phyloP scores from a whole-genome alignment of 2,888 invertebrate genomes.

The Argyresthia goedartella region DNA sequence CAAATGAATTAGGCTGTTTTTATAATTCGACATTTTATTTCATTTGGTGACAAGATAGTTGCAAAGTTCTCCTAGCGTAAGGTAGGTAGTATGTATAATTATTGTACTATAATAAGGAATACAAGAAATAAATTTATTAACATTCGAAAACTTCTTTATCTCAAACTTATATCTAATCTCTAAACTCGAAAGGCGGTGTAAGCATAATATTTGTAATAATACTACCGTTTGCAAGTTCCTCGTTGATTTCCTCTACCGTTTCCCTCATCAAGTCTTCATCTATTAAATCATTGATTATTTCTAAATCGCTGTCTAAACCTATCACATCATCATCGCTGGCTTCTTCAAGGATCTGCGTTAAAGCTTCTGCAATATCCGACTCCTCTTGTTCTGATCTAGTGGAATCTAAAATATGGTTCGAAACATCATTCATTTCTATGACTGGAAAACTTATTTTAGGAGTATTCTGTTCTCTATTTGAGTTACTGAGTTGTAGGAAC shows the following conservation, averaged over 20 bases:
- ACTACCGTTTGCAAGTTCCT: constrained; percentile 21
- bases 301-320: constrained; percentile 11
- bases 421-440: background rate
- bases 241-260: constrained; percentile 41
- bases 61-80: background rate
- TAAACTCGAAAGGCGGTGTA: constrained; percentile 42
- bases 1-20: background rate
- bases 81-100: background rate
- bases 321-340: constrained; percentile 10
- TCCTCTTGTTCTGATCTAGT: background rate
- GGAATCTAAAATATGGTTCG: background rate
- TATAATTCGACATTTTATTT: no score
- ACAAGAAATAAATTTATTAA: constrained; percentile 1
- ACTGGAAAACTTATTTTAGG: background rate
- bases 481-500: no score
- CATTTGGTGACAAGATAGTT: background rate
- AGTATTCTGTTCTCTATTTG: no score
- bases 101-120: background rate
- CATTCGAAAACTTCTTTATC: background rate
- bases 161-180: constrained; percentile 20
- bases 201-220: constrained; percentile 28
- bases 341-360: constrained; percentile 42
- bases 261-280: constrained; percentile 41
- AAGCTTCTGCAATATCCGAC: constrained; percentile 36
- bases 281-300: constrained; percentile 14